Evolutionary conservation across 2,888 invertebrate genomes (phyloP).

Genomic region (Callyntrura sp.): DNA sequence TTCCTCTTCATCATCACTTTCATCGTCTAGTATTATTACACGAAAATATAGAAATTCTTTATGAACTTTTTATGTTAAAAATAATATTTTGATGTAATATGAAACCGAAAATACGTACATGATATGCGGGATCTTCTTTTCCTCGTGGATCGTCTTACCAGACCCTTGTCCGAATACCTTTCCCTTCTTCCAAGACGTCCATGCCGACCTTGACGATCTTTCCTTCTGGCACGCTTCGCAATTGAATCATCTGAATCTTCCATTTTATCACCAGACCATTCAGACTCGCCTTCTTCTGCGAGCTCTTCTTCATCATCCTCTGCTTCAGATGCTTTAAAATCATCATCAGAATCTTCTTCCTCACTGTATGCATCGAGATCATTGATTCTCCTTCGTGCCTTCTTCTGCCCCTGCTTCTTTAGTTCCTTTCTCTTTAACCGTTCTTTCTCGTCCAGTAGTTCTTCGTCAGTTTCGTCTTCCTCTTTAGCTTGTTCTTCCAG

Average conservation of each 20-base stretch:
- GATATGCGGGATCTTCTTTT: slow-evolving; percentile 80
- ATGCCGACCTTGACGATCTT: slow-evolving; percentile 76
- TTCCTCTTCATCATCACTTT: slow-evolving; percentile 85
- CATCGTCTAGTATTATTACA: slow-evolving; percentile 83
- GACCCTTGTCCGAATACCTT: slow-evolving; percentile 80
- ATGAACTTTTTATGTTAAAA: no score
- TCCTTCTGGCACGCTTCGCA: slow-evolving; percentile 66
- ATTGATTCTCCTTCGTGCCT: slow-evolving; percentile 92
- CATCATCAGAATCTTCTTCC: slow-evolving; percentile 95
- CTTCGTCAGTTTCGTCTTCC: slow-evolving; percentile 80
- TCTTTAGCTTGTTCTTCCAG: slow-evolving; percentile 84
- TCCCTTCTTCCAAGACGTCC: slow-evolving; percentile 81
- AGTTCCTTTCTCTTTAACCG: slow-evolving; percentile 76
- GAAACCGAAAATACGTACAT: slow-evolving; percentile 74
- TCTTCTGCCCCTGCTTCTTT: slow-evolving; percentile 85
- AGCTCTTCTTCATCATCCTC: slow-evolving; percentile 87
- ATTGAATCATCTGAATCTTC: slow-evolving; percentile 82
- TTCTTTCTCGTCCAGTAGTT: slow-evolving; percentile 82
- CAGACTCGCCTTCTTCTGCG: slow-evolving; percentile 86
- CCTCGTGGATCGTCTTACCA: slow-evolving; percentile 83
- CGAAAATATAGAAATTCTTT: no score
- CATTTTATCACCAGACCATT: slow-evolving; percentile 83
- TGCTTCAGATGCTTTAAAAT: slow-evolving; percentile 92
- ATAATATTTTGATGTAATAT: no score
- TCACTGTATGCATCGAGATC: slow-evolving; percentile 92